Base-by-base conservation (phyloP, 2,888 invertebrate genomes). In the Ctena decussata region DNA sequence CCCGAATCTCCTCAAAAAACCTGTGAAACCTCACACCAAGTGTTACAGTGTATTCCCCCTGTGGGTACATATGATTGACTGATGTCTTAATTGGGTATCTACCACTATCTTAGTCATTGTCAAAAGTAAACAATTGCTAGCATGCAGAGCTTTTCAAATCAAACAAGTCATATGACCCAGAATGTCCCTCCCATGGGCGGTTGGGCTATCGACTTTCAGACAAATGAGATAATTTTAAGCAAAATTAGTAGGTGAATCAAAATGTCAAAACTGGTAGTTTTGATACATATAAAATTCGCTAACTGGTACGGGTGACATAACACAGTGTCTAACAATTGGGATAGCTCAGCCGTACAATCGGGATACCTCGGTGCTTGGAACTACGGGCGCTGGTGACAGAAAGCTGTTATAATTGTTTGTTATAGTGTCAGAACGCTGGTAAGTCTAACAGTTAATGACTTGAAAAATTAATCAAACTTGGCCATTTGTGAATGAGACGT, bases 11-110 rank as follows among this genome's bases (percentile, higher is more conserved):
- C 24, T 18, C n/a, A 57, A 57, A 27, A 44, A 44, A 79, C 75
- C 65, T 77, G 86, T 84, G 86, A 86, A 86, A 86, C 77, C 37
- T 78, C 86, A 86, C 81, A 86, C 86, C 79, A 21, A 3, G 65
- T 21, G 35, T 32, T 65, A 35, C 35, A 35, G 35, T 65, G 57
- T 65, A 24, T 35, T 35, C 65, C 30, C 65, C 65, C 65, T 35
- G 35, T 65, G 65, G 65, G 65, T 24, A 35, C 21, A 35, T 21
- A 35, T 65, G 65, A 65, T 32, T 65, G 65, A 65, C 65, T 32
- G 65, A 30, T 65, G 30, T 65, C 35, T 24, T 65, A 65, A 65
- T 65, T 65, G 65, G 65, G 65, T 65, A 65, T 65, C 32, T 65
- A 65, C 65, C 65, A 18, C 65, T 18, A 18, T 18, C 32, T 35